Base-by-base conservation (phyloP, 2,888 invertebrate species). In the Hecatera dysodea region DNA sequence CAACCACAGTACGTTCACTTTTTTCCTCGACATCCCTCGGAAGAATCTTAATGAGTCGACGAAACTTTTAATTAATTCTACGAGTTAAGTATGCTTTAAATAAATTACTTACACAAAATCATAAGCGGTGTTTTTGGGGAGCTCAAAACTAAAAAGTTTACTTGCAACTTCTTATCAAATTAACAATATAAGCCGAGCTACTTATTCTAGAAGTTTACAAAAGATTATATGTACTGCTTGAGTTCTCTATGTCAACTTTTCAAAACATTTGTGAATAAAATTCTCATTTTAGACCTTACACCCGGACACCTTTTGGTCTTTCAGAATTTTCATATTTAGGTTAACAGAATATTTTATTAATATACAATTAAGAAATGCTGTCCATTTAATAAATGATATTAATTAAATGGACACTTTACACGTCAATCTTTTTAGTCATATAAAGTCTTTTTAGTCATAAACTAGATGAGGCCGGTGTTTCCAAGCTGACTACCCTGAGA, bases 51-150 rank as follows among this genome's bases (percentile, higher is more conserved):
- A 93, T 90, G 91, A 92, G 89, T 86, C 87, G 69, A 78, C 78
- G 62, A 86, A 93, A 94, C 90, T 94, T 94, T 92, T 93, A 93
- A 94, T 93, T 92, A 93, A 93, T 91, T 91, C 91, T 87, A 87
- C 88, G 88, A 89, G 88, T 88, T 90, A 88, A 89, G 87, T 88
- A 90, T 89, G 89, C 89, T 93, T 92, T 89, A 87, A 90, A 86
- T 89, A 82, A 88, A 88, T 87, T 80, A 73, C 72, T 72, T 86
- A 85, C 53, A 72, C 72, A 77, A 75, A 78, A 79, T 76, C 55
- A 75, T 75, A 72, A 79, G 57, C 68, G 61, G 56, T 55, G 61
- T 67, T 84, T 67, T 72, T 59, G 36, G 15, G 42, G 24, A 63
- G 33, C 44, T 66, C 52, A 53, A 9, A 61, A 62, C 33, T 48